Evolutionary conservation across 2,888 invertebrate species (phyloP).

Genomic region (Leptinotarsa juncta): DNA sequence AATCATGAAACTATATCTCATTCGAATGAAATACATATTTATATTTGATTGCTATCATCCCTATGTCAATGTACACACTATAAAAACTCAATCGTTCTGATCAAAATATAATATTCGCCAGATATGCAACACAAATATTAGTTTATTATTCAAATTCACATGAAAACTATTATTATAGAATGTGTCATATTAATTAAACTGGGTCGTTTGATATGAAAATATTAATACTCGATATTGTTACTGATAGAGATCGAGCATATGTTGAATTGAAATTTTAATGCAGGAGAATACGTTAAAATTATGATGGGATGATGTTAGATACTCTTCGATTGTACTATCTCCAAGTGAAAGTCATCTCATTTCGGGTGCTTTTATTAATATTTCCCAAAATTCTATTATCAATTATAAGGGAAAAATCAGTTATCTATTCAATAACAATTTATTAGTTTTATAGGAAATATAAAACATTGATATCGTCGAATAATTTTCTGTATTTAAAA

Average conservation of each 20-base stretch:
- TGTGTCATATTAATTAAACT: constrained; percentile 41
- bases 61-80: background rate
- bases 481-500: too few relatives aligned
- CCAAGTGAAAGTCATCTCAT: too few relatives aligned
- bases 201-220: constrained; percentile 30
- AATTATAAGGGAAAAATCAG: too few relatives aligned
- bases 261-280: constrained; percentile 58
- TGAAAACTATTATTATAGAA: constrained; percentile 33
- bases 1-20: background rate
- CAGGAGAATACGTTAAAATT: constrained; percentile 24
- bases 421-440: too few relatives aligned
- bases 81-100: constrained; percentile 9
- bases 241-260: constrained; percentile 51
- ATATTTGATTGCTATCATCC: background rate
- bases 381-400: too few relatives aligned
- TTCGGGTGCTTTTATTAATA: too few relatives aligned
- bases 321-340: too few relatives aligned
- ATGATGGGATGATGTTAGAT: too few relatives aligned
- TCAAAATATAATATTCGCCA: constrained; percentile 19
- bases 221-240: constrained; percentile 36
- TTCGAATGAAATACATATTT: background rate
- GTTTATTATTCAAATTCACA: constrained; percentile 25
- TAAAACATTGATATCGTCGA: too few relatives aligned
- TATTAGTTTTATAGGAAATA: too few relatives aligned
- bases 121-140: constrained; percentile 33